These are phyloP conservation scores for Brachypteracias leptosomus DNA, from an alignment of 2,113 vertebrate species.

Conservation along the genomic window DNA sequence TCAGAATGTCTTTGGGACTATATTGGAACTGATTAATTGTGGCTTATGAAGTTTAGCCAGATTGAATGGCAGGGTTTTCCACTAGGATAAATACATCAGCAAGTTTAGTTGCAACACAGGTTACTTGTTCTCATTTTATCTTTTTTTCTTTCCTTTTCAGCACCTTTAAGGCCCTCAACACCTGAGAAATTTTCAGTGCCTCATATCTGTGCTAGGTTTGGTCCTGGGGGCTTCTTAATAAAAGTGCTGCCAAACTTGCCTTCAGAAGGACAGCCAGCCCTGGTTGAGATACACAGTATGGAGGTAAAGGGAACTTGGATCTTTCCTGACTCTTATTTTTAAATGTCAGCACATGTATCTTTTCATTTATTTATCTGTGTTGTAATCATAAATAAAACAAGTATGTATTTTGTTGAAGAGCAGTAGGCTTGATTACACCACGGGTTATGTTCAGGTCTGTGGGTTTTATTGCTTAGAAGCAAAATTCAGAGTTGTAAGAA, in stretches of 20 bases:
- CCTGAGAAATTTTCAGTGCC: slow-evolving; percentile 93
- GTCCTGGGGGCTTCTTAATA: slow-evolving; percentile 91
- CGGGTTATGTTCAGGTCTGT: not conserved
- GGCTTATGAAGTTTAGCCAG: not conserved
- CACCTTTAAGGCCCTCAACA: slow-evolving; percentile 87
- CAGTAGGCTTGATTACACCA: not conserved
- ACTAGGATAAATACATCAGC: not conserved
- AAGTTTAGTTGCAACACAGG: not conserved
- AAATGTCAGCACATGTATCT: fast-evolving
- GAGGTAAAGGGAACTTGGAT: slow-evolving; percentile 78
- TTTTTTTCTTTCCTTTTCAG: slow-evolving; percentile 56
- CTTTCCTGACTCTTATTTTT: not conserved
- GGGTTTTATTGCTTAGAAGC: not conserved
- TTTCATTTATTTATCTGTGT: not conserved
- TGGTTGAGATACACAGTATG: slow-evolving; percentile 93
- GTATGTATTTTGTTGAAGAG: not conserved
- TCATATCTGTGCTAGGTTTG: slow-evolving; percentile 92
- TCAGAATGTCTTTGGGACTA: not conserved
- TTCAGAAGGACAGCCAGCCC: slow-evolving; percentile 94
- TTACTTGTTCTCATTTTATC: not conserved
- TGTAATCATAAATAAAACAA: not conserved
- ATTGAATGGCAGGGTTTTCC: not conserved
- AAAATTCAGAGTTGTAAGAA: not conserved
- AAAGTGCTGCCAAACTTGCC: slow-evolving; percentile 92
- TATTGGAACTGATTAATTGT: not conserved